Conservation (phyloP, 2,888 invertebrate species). For the Aleiodes testaceus region DNA sequence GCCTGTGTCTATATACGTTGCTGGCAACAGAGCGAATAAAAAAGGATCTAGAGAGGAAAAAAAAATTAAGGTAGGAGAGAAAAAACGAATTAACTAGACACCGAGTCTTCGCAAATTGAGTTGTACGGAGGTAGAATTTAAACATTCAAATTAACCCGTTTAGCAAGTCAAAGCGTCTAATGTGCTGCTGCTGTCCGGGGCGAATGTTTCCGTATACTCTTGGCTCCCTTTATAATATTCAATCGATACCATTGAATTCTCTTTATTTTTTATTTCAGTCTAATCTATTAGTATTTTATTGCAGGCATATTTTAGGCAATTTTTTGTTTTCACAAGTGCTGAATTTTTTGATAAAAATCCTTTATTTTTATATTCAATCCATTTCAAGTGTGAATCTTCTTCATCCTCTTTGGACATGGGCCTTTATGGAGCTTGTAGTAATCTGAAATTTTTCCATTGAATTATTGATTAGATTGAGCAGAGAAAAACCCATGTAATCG, state of each 20-base stretch:
- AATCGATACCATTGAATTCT: constrained; percentile 59
- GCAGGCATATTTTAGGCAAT: background rate
- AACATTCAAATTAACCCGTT: constrained; percentile 71
- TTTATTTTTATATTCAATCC: too few relatives aligned
- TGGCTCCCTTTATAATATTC: constrained; percentile 59
- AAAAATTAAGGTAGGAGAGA: constrained; percentile 41
- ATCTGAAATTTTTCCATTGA: constrained; percentile 53
- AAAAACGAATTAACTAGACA: constrained; percentile 64
- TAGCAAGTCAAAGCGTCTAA: constrained; percentile 69
- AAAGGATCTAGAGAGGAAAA: constrained; percentile 6
- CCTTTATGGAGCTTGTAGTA: constrained; percentile 67
- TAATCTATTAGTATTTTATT: constrained; percentile 11
- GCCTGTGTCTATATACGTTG: background rate
- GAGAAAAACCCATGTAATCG: background rate
- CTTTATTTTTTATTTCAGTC: background rate
- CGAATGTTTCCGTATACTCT: constrained; percentile 50
- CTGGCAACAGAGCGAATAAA: background rate
- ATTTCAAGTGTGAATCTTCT: background rate
- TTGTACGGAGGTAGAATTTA: constrained; percentile 67
- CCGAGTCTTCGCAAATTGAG: constrained; percentile 68
- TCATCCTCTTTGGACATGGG: constrained; percentile 50
- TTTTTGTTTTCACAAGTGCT: too few relatives aligned
- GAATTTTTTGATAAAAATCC: background rate
- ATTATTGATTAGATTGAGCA: too few relatives aligned
- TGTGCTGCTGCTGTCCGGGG: constrained; percentile 55